Conservation (phyloP, 2,797 vertebrate genomes). For the Gephyroberyx darwinii region DNA sequence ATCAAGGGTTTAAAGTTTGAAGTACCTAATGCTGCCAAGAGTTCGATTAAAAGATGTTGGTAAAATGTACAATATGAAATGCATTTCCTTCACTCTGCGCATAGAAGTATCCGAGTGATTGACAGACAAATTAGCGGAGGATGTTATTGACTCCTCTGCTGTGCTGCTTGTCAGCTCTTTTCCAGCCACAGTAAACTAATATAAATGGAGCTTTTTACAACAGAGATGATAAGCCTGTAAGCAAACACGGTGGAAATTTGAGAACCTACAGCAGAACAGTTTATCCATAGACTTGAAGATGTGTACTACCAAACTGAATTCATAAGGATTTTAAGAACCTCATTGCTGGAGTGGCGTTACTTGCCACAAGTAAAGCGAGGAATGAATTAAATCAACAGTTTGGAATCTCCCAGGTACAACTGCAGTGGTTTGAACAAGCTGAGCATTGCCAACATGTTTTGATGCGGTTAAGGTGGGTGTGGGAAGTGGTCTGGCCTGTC, state of each 20-base stretch:
- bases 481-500: neutral
- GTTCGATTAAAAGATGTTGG: conserved; percentile 20
- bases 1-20: neutral
- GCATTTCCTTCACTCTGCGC: conserved; percentile 8
- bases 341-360: neutral
- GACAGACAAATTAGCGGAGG: conserved; percentile 31
- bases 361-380: neutral
- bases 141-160: conserved; percentile 34
- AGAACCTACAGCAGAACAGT: conserved; percentile 14
- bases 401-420: neutral
- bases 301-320: neutral
- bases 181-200: conserved; percentile 14
- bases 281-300: neutral
- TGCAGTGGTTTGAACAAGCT: neutral
- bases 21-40: conserved; percentile 14
- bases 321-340: neutral
- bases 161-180: conserved; percentile 19
- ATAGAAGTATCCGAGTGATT: conserved; percentile 26
- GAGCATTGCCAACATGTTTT: neutral
- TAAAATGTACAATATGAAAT: conserved; percentile 11
- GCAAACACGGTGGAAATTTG: conserved; percentile 10
- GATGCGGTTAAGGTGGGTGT: conserved; percentile 1
- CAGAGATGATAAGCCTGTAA: conserved; percentile 29
- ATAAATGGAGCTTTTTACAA: conserved; percentile 21
- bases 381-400: neutral